phyloP scores from a whole-genome alignment of 2,888 invertebrate genomes.

The Acleris emargana region DNA sequence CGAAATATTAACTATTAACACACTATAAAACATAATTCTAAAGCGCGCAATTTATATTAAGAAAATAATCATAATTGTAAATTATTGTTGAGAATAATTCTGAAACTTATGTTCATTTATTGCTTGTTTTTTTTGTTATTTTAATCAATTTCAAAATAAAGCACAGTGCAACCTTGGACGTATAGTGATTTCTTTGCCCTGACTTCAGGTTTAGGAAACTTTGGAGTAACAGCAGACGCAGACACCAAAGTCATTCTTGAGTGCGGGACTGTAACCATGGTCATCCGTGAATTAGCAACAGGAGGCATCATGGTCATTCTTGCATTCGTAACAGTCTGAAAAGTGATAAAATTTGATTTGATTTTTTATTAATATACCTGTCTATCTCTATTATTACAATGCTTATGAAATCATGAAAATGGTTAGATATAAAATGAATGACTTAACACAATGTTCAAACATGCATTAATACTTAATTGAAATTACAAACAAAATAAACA shows the following conservation, averaged over 20 bases:
- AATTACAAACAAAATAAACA: too few relatives aligned
- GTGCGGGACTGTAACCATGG: constrained; percentile 4
- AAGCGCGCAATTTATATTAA: too few relatives aligned
- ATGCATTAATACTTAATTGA: too few relatives aligned
- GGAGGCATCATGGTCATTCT: constrained; percentile 50
- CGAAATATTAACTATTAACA: not conserved
- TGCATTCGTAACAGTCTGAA: constrained; percentile 50
- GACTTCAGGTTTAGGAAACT: constrained; percentile 60
- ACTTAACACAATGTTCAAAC: too few relatives aligned
- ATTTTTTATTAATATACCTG: not conserved
- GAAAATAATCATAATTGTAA: too few relatives aligned
- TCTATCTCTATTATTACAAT: not conserved
- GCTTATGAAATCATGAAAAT: not conserved
- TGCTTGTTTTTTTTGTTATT: not conserved
- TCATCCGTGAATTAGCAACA: constrained; percentile 17
- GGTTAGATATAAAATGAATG: too few relatives aligned
- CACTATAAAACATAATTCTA: too few relatives aligned
- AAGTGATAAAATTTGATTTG: constrained; percentile 33
- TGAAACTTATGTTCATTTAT: too few relatives aligned
- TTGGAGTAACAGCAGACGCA: constrained; percentile 53
- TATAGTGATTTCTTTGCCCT: constrained; percentile 59
- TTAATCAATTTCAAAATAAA: not conserved
- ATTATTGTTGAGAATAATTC: too few relatives aligned
- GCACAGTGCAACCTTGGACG: constrained; percentile 48
- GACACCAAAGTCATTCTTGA: constrained; percentile 48